phyloP scores from a whole-genome alignment of 2,888 invertebrate genomes.

The Alviniconcha strummeri region DNA sequence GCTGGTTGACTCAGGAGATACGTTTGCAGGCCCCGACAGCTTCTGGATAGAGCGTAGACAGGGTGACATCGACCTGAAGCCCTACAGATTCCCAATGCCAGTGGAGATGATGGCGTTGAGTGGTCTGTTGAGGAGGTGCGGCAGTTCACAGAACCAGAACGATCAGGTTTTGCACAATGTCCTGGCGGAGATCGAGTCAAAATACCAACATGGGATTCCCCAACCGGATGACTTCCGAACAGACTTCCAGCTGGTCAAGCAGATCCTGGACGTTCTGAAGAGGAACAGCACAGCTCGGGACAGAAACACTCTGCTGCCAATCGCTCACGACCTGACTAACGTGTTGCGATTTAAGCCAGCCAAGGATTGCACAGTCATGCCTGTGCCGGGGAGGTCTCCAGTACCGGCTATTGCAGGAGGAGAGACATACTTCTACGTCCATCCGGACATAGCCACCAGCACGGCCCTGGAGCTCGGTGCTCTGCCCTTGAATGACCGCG shows the following conservation, averaged over 20 bases:
- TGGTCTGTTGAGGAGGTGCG: not conserved
- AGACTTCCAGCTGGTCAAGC: conserved; percentile 19
- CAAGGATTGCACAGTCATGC: conserved; percentile 30
- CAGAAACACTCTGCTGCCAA: conserved; percentile 27
- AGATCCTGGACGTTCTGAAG: conserved; percentile 26
- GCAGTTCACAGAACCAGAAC: not conserved
- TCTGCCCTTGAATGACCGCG: conserved; percentile 11
- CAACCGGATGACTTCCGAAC: not conserved
- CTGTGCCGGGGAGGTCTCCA: not conserved
- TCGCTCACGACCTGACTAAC: conserved; percentile 23
- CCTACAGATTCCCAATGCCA: conserved; percentile 20
- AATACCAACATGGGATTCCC: not conserved
- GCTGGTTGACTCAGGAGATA: conserved; percentile 13
- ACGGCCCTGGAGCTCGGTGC: conserved; percentile 30
- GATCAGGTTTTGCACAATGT: conserved; percentile 4
- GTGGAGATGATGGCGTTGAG: not conserved
- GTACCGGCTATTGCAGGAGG: not conserved
- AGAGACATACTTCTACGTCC: conserved; percentile 19
- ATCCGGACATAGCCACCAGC: not conserved
- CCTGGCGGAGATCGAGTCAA: conserved; percentile 7
- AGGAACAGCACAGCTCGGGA: not conserved
- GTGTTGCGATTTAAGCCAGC: conserved; percentile 34
- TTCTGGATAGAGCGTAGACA: conserved; percentile 19
- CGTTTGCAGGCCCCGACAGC: not conserved
- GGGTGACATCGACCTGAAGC: conserved; percentile 16